Base-by-base conservation (phyloP, 2,888 invertebrate species). In the Tetropium fuscum region DNA sequence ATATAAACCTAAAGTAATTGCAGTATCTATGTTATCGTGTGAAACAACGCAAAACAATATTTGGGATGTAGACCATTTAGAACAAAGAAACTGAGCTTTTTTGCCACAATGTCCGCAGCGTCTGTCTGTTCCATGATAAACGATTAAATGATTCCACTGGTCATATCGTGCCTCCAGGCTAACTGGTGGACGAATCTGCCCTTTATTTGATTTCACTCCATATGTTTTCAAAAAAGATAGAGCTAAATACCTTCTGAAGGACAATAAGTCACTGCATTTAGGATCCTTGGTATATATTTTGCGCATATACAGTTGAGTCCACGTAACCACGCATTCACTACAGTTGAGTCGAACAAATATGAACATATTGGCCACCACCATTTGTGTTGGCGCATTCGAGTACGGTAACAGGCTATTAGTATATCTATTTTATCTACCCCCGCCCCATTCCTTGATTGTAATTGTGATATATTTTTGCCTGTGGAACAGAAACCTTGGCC, bases 351-450 rank as follows among this genome's bases (percentile, higher is more conserved):
- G 19, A 49, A 49, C 20, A 36, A 49, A 11, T 49, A 34, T 10
- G 36, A 15, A 20, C 19, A 49, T 15, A 48, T 32, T 16, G 48
- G 18, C 48, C 30, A 48, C 48, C 48, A 48, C 48, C 34, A 48
- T 32, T 48, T 48, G 11, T 20, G 30, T 32, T 48, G 36, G n/a
- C 36, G 32, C 13, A 36, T 49, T 36, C 25, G 32, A 4, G 38
- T 49, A 11, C 49, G 18, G 20, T 49, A 22, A 13, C 10, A 20
- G 2, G 22, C 49, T 11, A 36, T 49, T 11, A 32, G n/a, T 11
- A 32, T 32, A 11, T 32, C 32, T 32, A 32, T 32, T 32, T 32
- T 32, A 49, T 49, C 34, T 16, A 49, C 49, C 4, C 11, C 36
- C 8, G 15, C 13, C 36, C 32, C 32, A 38, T 36, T 15, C 38